Base-by-base conservation (phyloP, 2,113 vertebrate genomes). In the Callocephalon fimbriatum region DNA sequence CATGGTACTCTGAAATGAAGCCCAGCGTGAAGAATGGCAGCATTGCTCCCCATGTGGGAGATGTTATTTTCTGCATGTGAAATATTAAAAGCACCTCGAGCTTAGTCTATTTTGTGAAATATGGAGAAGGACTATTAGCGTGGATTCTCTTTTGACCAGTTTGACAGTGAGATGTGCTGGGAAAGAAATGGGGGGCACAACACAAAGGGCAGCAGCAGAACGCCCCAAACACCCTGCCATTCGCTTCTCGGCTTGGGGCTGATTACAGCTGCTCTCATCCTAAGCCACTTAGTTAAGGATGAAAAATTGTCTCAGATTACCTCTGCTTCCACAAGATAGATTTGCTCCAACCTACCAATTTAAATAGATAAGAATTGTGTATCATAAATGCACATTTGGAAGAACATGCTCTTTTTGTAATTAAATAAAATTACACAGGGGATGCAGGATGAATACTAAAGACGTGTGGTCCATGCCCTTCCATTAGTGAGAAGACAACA, bases 151-250 rank as follows among this genome's bases (percentile, higher is more conserved):
- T 62, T 32, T 37, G 47, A 15, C 53, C 44, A 38, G 3, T 42
- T 50, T 50, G 71, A 13, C 19, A 3, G 2, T 5, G 47, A 11
- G 50, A 8, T 5, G 9, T 42, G 20, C 42, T 42, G 72, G 61
- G 67, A 37, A 18, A 0, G 4, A 15, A 76, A 11, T 0, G 1
- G 0, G 18, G n/a, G 40, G 35, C 31, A 17, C 4, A 16, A 2
- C 5, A 3, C 26, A 7, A 29, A 10, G 31, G 63, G 51, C 76
- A 76, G 82, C 50, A 15, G 15, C 31, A 1, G 12, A 7, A 40
- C 3, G 9, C 48, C 18, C 62, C 44, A 6, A 18, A 7, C 1
- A 0, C 32, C 19, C 35, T 1, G 3, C 23, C 26, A 2, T 12
- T 37, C 40, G 3, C 25, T 7, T 10, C 51, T 3, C 6, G 19